Percentiles rank a stretch among this genome's conserved stretches.
phyloP scores from a whole-genome alignment of 1,140 invertebrate genomes.

The Trichomalopsis sarcophagae region DNA sequence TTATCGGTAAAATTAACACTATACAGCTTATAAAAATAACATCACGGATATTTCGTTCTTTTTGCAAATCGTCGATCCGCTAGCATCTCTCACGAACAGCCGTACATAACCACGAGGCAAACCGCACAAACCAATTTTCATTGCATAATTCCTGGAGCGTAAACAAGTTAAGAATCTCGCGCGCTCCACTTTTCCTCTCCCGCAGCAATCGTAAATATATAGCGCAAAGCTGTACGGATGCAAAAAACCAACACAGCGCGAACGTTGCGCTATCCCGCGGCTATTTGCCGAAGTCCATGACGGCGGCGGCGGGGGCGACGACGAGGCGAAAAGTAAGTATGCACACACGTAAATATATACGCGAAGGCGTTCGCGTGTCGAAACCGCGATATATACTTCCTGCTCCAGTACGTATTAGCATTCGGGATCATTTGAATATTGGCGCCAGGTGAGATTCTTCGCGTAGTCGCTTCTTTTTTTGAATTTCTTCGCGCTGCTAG shows the following conservation, averaged over 20 bases:
- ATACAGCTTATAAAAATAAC: too few species aligned
- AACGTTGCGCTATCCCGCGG: neutral
- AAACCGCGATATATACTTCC: neutral
- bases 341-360: neutral
- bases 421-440: constrained; percentile 36
- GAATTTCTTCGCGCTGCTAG: neutral
- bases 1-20: too few species aligned
- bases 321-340: neutral
- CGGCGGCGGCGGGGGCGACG: neutral
- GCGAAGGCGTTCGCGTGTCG: constrained; percentile 7
- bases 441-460: neutral
- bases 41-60: too few species aligned
- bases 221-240: too few species aligned
- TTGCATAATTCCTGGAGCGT: neutral
- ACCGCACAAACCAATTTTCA: neutral
- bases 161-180: neutral
- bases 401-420: neutral
- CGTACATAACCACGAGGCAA: neutral
- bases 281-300: neutral
- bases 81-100: neutral
- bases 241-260: neutral
- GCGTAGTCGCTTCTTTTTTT: neutral
- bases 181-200: neutral
- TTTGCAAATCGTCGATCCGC: neutral
- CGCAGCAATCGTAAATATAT: neutral